Conservation (phyloP, 1,140 invertebrate species). For the Alviniconcha marisindica region DNA sequence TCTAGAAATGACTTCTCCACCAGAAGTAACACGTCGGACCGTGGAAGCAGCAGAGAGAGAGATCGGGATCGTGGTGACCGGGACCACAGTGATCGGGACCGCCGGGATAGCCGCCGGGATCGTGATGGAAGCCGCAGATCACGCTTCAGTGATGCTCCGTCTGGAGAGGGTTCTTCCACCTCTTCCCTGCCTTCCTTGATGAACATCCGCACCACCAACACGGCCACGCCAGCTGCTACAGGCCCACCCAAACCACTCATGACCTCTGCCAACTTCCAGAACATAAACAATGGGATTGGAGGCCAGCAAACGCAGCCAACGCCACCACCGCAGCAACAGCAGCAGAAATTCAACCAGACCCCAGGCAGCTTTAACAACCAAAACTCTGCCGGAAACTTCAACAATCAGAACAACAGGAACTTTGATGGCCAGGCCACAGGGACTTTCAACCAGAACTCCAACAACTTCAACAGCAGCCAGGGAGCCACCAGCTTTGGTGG, state of each 20-base stretch:
- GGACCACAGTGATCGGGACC: conserved; percentile 23
- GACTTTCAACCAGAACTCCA: conserved; percentile 20
- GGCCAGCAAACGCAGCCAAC: neutral
- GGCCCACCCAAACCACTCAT: conserved; percentile 18
- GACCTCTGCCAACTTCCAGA: conserved; percentile 20
- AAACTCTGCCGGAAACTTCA: no score
- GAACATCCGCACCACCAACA: conserved; percentile 22
- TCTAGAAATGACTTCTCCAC: neutral
- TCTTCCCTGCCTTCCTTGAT: conserved; percentile 16
- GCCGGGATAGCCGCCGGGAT: conserved; percentile 16
- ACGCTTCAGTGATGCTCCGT: conserved; percentile 7
- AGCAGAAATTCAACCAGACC: conserved; percentile 10
- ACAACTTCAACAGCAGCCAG: conserved; percentile 12
- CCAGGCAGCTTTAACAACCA: neutral
- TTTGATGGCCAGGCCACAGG: neutral
- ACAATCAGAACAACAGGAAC: neutral
- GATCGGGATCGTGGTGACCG: conserved; percentile 44
- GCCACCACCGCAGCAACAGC: neutral
- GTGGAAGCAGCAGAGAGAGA: conserved; percentile 42
- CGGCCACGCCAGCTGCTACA: neutral
- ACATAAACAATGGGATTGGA: conserved; percentile 4
- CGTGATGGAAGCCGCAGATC: conserved; percentile 17
- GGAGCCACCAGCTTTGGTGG: neutral
- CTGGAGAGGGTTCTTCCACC: neutral
- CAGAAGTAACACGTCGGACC: conserved; percentile 4